Percentiles rank a stretch among this genome's conserved stretches.
Conservation (phyloP, 2,113 vertebrate genomes). For the Phoenicopterus ruber region DNA sequence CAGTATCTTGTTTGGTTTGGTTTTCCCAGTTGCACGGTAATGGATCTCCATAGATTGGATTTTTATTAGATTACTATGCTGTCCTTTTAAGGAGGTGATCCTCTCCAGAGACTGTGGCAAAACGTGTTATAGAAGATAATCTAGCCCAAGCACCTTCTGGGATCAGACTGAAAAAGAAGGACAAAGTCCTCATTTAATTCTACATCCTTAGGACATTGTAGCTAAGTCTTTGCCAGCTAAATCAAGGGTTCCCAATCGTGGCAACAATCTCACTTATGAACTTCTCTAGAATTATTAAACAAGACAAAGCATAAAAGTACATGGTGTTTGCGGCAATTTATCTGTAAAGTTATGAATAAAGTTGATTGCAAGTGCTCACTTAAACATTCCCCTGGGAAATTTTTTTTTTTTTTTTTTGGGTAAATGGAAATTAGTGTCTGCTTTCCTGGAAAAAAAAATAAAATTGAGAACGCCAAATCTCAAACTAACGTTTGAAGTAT, state of each 20-base stretch:
- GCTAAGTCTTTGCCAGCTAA: not conserved
- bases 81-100: not conserved
- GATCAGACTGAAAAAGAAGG: not conserved
- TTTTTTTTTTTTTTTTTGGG: rapidly evolving
- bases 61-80: slow-evolving; percentile 47
- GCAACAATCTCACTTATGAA: not conserved
- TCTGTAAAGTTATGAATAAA: not conserved
- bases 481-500: not conserved
- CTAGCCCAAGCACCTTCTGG: not conserved
- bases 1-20: slow-evolving; percentile 24
- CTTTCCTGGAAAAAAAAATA: not conserved
- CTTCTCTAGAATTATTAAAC: not conserved
- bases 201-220: not conserved
- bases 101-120: not conserved
- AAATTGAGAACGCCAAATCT: not conserved
- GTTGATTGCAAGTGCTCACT: not conserved
- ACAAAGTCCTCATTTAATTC: slow-evolving; percentile 24
- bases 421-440: not conserved
- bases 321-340: not conserved
- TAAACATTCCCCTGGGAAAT: not conserved
- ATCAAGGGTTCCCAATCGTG: not conserved
- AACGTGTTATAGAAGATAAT: not conserved
- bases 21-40: slow-evolving; percentile 37
- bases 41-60: slow-evolving; percentile 42
- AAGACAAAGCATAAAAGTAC: not conserved